Evolutionary conservation across 2,888 invertebrate species (phyloP).

Genomic region (Aleiodes leptofemur): DNA sequence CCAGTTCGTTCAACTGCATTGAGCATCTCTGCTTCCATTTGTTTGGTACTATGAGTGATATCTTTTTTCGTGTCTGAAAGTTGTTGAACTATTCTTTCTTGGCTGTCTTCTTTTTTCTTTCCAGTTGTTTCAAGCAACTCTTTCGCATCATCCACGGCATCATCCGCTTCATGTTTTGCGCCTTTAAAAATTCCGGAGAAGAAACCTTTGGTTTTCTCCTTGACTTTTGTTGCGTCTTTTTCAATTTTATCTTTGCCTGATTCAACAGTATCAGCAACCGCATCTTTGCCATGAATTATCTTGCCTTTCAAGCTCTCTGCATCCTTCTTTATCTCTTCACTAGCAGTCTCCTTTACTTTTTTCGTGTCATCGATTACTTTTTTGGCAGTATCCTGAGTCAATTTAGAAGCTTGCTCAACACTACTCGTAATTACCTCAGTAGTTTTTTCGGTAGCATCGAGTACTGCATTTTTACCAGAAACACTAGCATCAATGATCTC

Average conservation of each 20-base stretch:
- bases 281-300: conserved; percentile 40
- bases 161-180: conserved; percentile 42
- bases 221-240: conserved; percentile 60
- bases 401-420: no score
- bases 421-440: no score
- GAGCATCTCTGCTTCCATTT: conserved; percentile 34
- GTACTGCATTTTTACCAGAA: conserved; percentile 7
- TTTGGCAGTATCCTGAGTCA: conserved; percentile 50
- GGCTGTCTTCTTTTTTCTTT: conserved; percentile 43
- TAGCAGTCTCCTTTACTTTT: conserved; percentile 37
- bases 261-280: conserved; percentile 39
- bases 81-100: conserved; percentile 36
- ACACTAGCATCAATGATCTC: conserved; percentile 25
- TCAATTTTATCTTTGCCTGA: conserved; percentile 64
- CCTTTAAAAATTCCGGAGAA: conserved; percentile 58
- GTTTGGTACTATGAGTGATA: conserved; percentile 49
- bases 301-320: conserved; percentile 48
- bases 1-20: conserved; percentile 52
- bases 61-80: conserved; percentile 44
- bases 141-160: conserved; percentile 48
- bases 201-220: conserved; percentile 55
- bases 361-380: conserved; percentile 38
- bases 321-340: conserved; percentile 41
- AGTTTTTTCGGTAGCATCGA: conserved; percentile 52
- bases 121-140: conserved; percentile 49